Conservation (phyloP, 2,797 vertebrate genomes). For the Vespertilio murinus region DNA sequence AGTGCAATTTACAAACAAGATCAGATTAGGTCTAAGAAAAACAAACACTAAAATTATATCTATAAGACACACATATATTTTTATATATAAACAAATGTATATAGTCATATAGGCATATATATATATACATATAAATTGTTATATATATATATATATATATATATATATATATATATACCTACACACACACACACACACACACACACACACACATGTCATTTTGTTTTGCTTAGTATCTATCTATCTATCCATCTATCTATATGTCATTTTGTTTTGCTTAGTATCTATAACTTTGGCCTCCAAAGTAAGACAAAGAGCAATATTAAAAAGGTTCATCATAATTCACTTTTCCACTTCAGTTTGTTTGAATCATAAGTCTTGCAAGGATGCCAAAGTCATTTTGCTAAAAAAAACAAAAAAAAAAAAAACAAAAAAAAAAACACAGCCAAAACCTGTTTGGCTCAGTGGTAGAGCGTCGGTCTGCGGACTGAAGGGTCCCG, state of each 20-base stretch:
- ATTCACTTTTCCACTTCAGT: conserved; percentile 40
- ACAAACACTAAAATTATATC: background rate
- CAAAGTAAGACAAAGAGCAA: conserved; percentile 23
- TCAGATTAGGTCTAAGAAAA: conserved; percentile 29
- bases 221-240: no score
- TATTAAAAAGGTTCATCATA: background rate
- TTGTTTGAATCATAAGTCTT: conserved; percentile 26
- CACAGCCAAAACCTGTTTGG: no score
- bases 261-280: background rate
- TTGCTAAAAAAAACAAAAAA: background rate
- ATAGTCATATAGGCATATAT: background rate
- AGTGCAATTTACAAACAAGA: background rate
- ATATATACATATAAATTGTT: background rate
- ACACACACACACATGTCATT: no score
- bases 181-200: no score
- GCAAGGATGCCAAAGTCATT: background rate
- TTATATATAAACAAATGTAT: background rate
- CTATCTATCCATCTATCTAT: no score
- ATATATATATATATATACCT: no score
- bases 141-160: no score
- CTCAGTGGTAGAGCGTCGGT: no score
- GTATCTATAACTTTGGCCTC: background rate
- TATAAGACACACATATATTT: background rate
- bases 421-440: no score
- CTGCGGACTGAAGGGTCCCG: no score